A percentile compares a stretch with the other conserved stretches of the same genome.
Evolutionary conservation across 2,888 invertebrate genomes (phyloP).

Genomic region (Ornithoptera alexandrae): DNA sequence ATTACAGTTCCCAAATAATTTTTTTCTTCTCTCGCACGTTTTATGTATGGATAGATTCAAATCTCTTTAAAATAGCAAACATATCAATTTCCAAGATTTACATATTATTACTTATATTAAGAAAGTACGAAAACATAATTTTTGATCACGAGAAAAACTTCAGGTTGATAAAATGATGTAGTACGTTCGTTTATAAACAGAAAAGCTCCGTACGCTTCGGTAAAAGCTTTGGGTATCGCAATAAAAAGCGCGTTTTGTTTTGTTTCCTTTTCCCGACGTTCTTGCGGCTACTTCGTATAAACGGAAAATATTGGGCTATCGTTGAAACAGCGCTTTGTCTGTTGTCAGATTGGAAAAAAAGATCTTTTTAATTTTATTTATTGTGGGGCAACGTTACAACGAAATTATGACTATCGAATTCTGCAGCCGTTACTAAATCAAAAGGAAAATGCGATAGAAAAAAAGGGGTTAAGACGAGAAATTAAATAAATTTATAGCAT

Average conservation of each 20-base stretch:
- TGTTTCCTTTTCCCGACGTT: constrained; percentile 23
- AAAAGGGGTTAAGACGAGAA: too few relatives aligned
- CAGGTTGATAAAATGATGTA: constrained; percentile 6
- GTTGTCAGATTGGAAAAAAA: constrained; percentile 11
- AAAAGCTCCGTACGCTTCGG: constrained; percentile 10
- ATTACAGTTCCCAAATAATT: too few relatives aligned
- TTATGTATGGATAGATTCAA: too few relatives aligned
- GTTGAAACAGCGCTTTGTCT: constrained; percentile 13
- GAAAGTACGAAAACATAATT: too few relatives aligned
- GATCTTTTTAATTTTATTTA: constrained; percentile 12
- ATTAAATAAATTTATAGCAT: too few relatives aligned
- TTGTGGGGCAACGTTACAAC: not conserved
- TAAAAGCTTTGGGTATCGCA: constrained; percentile 14
- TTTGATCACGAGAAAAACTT: not conserved
- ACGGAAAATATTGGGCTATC: constrained; percentile 26
- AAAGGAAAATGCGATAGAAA: too few relatives aligned
- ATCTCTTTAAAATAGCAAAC: too few relatives aligned
- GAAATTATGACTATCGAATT: too few relatives aligned
- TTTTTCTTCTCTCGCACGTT: too few relatives aligned
- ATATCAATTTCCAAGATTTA: too few relatives aligned
- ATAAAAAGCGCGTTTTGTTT: constrained; percentile 20
- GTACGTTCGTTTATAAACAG: constrained; percentile 5
- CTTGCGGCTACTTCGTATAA: constrained; percentile 23
- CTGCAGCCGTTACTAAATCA: too few relatives aligned
- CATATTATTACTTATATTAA: not conserved